Percentiles rank a stretch among this genome's conserved stretches.
Evolutionary conservation across 1,140 invertebrate species (phyloP).

Genomic region (Meloidogyne floridensis): DNA sequence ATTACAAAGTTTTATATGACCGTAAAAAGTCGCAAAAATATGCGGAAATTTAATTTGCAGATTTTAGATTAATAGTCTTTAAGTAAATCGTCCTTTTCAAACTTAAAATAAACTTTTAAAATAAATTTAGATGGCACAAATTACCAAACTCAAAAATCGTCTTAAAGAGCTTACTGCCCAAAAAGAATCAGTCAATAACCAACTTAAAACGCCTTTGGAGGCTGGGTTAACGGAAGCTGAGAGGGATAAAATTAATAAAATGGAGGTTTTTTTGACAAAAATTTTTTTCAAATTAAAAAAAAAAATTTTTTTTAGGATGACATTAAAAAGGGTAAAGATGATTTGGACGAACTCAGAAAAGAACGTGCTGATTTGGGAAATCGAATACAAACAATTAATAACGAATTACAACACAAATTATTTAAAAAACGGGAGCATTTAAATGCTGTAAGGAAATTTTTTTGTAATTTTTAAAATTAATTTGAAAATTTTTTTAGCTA

Average conservation of each 20-base stretch:
- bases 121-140: conserved; percentile 59
- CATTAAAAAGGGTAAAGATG: conserved; percentile 40
- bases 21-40: too few relatives aligned
- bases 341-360: conserved; percentile 37
- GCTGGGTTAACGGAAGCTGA: conserved; percentile 48
- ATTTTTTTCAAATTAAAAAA: conserved; percentile 2
- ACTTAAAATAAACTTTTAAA: conserved; percentile 13
- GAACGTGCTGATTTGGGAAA: conserved; percentile 76
- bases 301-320: conserved; percentile 39
- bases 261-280: conserved; percentile 35
- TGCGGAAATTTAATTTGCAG: too few relatives aligned
- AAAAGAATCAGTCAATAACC: conserved; percentile 37
- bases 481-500: conserved; percentile 71
- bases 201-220: conserved; percentile 52
- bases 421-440: conserved; percentile 82
- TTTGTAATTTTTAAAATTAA: conserved; percentile 13
- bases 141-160: conserved; percentile 73
- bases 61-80: too few relatives aligned
- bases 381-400: conserved; percentile 95
- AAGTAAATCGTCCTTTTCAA: too few relatives aligned
- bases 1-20: too few relatives aligned
- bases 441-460: conserved; percentile 68
- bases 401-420: conserved; percentile 94
- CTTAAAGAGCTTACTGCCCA: conserved; percentile 51
- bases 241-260: conserved; percentile 34